Evolutionary conservation across 2,888 invertebrate species (phyloP), one percentile per base, ranked within the genome.

Genomic region (Rugalucina vietnamica): DNA sequence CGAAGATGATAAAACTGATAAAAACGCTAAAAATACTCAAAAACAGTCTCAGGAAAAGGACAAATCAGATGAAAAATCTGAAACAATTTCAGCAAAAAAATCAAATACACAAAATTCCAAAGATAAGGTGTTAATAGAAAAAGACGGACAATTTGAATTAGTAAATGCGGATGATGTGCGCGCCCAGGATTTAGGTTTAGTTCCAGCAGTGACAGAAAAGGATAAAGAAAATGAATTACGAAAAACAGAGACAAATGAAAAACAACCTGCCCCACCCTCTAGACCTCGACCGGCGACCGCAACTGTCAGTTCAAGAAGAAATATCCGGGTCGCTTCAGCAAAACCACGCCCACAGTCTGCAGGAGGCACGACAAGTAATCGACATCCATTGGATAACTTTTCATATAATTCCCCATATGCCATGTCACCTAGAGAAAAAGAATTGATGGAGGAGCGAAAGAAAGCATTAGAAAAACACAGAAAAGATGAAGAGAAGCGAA

Each of bases 391-490:
- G 36, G 83, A 88, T n/a, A 84, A 89, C 72, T 92, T 91, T 84
- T 76, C 84, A 69, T 94, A 94, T 80, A 86, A 81, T 73, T 94
- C 94, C 5, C 94, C 93, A 1, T 94, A 94, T 87, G 94, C 91
- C 36, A 82, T 93, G 86, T 88, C 92, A 1, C 88, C 88, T 0
- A 85, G 92, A 32, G 90, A 93, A 74, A 93, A 93, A 77, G 86
- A 92, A 69, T 73, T 87, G 27, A 83, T 88, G 70, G 85, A 88
- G 76, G 86, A 92, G 49, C 83, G 90, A 71, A 89, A 89, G 37
- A 90, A 89, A 71, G 85, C 87, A 27, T 76, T 86, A 71, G 93
- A 93, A 75, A 88, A 91, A 70, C 86, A 89, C 72, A 89, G 79
- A 72, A 84, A 89, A 69, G 89, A 93, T 18, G 90, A 90, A 57